Percentiles rank a stretch among this genome's conserved stretches.
Evolutionary conservation across 2,113 vertebrate species (phyloP).

Genomic region (Triplophysa tibetana): DNA sequence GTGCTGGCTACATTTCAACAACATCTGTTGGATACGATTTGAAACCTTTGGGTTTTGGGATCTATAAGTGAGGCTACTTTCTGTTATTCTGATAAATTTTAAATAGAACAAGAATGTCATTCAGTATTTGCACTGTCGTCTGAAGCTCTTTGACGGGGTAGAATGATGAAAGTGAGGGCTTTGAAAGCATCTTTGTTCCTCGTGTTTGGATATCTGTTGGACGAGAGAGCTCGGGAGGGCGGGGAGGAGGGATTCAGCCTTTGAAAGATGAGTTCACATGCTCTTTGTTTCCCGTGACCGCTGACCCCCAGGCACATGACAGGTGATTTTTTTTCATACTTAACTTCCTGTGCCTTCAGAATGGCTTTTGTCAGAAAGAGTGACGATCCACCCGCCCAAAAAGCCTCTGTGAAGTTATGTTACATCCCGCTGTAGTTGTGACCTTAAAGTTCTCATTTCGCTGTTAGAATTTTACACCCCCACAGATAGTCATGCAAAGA

Average conservation of each 20-base stretch:
- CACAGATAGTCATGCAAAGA: too few relatives aligned
- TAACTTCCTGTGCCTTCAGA: conserved; percentile 56
- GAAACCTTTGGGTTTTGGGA: background rate
- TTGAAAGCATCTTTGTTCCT: conserved; percentile 67
- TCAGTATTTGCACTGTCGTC: background rate
- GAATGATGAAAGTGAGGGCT: conserved; percentile 59
- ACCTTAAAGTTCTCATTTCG: background rate
- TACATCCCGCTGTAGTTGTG: background rate
- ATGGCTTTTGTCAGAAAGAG: conserved; percentile 48
- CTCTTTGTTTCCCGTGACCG: conserved; percentile 69
- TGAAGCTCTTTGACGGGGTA: conserved; percentile 44
- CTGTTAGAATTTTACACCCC: too few relatives aligned
- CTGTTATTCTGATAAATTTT: background rate
- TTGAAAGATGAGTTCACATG: conserved; percentile 59
- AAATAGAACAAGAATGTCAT: background rate
- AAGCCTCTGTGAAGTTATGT: background rate
- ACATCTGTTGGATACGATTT: background rate
- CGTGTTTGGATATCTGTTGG: conserved; percentile 59
- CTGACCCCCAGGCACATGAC: conserved; percentile 64
- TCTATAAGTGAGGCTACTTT: background rate
- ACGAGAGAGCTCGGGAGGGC: conserved; percentile 7
- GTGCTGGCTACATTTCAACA: background rate
- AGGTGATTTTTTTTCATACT: conserved; percentile 48
- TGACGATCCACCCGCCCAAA: conserved; percentile 24
- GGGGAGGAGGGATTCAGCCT: conserved; percentile 45